phyloP scores from a whole-genome alignment of 2,797 vertebrate species.

The Sphaeramia orbicularis region DNA sequence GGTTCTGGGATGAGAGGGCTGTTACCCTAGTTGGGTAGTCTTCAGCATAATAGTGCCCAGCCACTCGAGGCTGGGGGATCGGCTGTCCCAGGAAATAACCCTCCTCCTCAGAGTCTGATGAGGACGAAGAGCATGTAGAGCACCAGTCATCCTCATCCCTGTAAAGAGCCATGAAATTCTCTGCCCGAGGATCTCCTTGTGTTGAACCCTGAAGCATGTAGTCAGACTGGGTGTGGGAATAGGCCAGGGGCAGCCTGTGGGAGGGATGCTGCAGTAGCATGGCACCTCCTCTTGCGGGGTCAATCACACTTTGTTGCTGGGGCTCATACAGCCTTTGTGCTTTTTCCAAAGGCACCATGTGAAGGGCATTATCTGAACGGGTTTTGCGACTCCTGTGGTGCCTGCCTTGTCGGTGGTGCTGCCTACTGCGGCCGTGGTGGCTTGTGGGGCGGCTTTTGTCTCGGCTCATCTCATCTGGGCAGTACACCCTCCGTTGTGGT shows the following conservation, averaged over 20 bases:
- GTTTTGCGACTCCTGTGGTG: conserved; percentile 90
- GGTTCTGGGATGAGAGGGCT: conserved; percentile 85
- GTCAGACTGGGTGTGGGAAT: conserved; percentile 82
- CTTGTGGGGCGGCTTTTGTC: conserved; percentile 81
- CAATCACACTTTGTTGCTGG: conserved; percentile 77
- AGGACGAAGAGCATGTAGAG: conserved; percentile 95
- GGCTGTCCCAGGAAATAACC: conserved; percentile 97
- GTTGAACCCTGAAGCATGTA: conserved; percentile 85
- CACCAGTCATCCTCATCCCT: conserved; percentile 92
- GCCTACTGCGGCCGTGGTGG: conserved; percentile 84
- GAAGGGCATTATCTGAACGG: conserved; percentile 94
- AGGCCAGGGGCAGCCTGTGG: conserved; percentile 80
- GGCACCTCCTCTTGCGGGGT: conserved; percentile 46
- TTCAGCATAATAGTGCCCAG: conserved; percentile 90
- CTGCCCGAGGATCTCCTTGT: conserved; percentile 65
- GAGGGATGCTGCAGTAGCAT: conserved; percentile 76
- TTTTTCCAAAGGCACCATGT: conserved; percentile 88
- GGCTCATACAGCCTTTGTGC: conserved; percentile 87
- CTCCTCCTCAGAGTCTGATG: conserved; percentile 97
- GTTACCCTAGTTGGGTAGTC: conserved; percentile 89
- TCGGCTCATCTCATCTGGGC: conserved; percentile 86
- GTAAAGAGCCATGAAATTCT: conserved; percentile 82
- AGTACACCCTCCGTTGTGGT: conserved; percentile 89
- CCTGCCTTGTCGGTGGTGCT: conserved; percentile 82
- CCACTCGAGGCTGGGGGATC: conserved; percentile 91